Evolutionary conservation across 2,113 vertebrate genomes (phyloP).

Genomic region (Pteruthius melanotis): DNA sequence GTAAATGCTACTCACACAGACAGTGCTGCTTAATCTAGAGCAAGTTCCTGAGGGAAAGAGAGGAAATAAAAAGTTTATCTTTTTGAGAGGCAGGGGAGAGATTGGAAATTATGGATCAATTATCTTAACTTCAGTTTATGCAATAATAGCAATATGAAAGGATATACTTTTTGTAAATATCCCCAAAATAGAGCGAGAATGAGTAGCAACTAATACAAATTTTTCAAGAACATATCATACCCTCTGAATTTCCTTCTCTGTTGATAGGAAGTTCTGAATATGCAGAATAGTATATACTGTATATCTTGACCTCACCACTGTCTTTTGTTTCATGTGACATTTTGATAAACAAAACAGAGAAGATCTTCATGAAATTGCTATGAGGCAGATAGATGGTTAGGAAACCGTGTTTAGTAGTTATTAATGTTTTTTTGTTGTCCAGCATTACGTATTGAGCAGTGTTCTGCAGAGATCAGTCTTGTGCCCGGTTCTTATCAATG

Average conservation of each 20-base stretch:
- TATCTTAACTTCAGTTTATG: not conserved
- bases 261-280: not conserved
- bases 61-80: not conserved
- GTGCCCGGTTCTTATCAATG: slow-evolving; percentile 42
- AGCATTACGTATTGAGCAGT: not conserved
- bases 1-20: not conserved
- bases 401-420: not conserved
- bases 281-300: not conserved
- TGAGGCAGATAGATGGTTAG: not conserved
- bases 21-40: not conserved
- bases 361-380: not conserved
- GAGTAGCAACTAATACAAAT: not conserved
- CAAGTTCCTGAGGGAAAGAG: not conserved
- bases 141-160: not conserved
- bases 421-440: not conserved
- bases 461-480: slow-evolving; percentile 37
- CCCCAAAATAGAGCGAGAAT: not conserved
- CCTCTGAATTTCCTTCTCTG: not conserved
- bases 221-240: not conserved
- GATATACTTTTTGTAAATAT: not conserved
- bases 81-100: not conserved
- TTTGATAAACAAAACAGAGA: not conserved
- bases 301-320: not conserved
- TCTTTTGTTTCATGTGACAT: not conserved
- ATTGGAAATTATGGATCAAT: not conserved